A percentile compares a stretch with the other conserved stretches of the same genome.
Conservation (phyloP, 64 coral and sea anemone species). For the Platygyra sinensis region DNA sequence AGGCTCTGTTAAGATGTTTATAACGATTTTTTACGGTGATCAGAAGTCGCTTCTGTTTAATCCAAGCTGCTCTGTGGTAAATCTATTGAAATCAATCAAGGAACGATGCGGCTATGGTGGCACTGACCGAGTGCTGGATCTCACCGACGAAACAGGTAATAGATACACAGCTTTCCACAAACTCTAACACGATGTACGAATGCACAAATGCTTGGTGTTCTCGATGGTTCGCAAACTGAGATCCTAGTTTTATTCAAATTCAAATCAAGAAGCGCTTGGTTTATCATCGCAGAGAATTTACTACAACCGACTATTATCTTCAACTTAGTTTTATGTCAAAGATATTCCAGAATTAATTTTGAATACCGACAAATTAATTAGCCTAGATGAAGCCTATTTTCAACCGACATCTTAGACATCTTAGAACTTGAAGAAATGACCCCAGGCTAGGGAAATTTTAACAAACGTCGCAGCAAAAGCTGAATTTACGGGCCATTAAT, state of each 20-base stretch:
- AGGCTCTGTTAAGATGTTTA: slow-evolving; percentile 64
- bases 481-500: not conserved
- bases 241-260: not conserved
- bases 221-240: not conserved
- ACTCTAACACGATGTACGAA: not conserved
- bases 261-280: not conserved
- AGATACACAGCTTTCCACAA: not conserved
- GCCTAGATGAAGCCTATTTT: not conserved
- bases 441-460: not conserved
- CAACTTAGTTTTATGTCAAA: not conserved
- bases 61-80: slow-evolving; percentile 77
- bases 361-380: not conserved
- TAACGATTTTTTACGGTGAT: slow-evolving; percentile 77
- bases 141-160: slow-evolving; percentile 89
- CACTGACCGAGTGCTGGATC: slow-evolving; percentile 60
- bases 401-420: not conserved
- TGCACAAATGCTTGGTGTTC: not conserved
- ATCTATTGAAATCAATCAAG: slow-evolving; percentile 77
- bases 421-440: not conserved
- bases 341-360: too few species aligned
- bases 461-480: too few species aligned
- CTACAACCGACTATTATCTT: not conserved
- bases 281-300: too few species aligned
- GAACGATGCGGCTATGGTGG: slow-evolving; percentile 84
- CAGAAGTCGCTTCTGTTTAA: slow-evolving; percentile 76